Base-by-base conservation (phyloP, 2,888 invertebrate genomes). In the Macrosiphum euphorbiae region DNA sequence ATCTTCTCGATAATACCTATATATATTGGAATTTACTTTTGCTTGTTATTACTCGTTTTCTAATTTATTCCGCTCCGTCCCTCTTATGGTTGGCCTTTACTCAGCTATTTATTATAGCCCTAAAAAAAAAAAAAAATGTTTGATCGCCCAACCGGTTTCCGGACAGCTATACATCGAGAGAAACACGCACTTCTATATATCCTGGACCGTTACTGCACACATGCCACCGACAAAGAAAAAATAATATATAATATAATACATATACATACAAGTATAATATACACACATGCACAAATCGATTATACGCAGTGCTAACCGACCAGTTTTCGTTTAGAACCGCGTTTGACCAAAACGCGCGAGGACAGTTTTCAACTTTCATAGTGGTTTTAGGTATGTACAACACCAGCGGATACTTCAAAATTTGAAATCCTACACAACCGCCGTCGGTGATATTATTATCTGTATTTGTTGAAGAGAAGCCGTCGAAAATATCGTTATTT, bases 11-110 rank as follows among this genome's bases (percentile, higher is more conserved):
- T 92, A 88, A 47, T 78, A 41, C 47, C 47, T 67, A 67, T 61
- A 47, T 67, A 92, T 92, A 92, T 92, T 41, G 88, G 92, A 92
- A 92, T 92, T 88, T 92, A 92, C 92, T 92, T 92, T 92, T 92
- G 92, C 92, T 92, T 92, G 78, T 92, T 92, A 92, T 92, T 67
- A 92, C 92, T 92, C 92, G 92, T 92, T 92, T 92, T 92, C 92
- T 92, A 92, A 92, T 92, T 92, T 92, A 92, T 92, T 87, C 92
- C 92, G n/a, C 86, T 67, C 88, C 92, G 88, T 92, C 88, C 78
- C 67, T 88, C 92, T 88, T 47, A 86, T 86, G 16, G 87, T 78
- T 61, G 92, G 87, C 92, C 88, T 91, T 92, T 92, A 92, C 87
- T 58, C 55, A 10, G 91, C 86, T 92, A 92, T 92, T 67, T 92